Evolutionary conservation across 2,113 vertebrate genomes (phyloP).

Genomic region (Lota lota): DNA sequence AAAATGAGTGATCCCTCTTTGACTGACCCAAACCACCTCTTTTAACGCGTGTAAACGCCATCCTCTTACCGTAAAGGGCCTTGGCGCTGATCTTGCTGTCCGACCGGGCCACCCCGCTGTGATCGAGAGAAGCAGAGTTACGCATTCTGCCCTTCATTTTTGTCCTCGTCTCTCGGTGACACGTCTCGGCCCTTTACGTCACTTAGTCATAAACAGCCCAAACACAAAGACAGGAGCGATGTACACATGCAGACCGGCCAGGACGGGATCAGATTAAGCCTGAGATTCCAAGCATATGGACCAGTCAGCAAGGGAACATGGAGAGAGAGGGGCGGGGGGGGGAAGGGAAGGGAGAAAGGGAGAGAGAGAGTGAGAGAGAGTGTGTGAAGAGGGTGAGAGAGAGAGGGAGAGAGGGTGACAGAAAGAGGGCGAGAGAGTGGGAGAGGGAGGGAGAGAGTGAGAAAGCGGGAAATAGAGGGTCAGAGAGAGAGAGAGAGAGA

Average conservation of each 20-base stretch:
- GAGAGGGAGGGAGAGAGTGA: constrained; percentile 9
- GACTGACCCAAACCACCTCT: too few species aligned
- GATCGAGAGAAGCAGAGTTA: constrained; percentile 62
- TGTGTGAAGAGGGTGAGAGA: constrained; percentile 5
- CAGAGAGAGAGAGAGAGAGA: constrained; percentile 11
- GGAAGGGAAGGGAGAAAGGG: constrained; percentile 21
- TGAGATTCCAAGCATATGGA: constrained; percentile 65
- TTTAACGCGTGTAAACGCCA: neutral
- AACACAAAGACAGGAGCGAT: constrained; percentile 15
- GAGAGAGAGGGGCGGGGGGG: constrained; percentile 29
- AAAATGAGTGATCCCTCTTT: too few species aligned
- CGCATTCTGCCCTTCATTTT: constrained; percentile 67
- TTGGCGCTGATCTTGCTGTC: constrained; percentile 81
- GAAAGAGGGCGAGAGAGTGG: constrained; percentile 3
- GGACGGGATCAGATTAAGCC: constrained; percentile 55
- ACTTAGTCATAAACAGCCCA: neutral
- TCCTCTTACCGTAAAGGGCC: constrained; percentile 75
- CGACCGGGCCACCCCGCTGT: constrained; percentile 76
- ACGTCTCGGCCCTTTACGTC: neutral
- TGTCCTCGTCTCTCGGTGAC: constrained; percentile 6
- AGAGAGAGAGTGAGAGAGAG: constrained; percentile 4
- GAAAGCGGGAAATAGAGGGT: constrained; percentile 18
- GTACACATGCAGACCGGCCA: constrained; percentile 27
- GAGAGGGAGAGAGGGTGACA: constrained; percentile 3
- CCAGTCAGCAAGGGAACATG: constrained; percentile 36